Evolutionary conservation across 2,888 invertebrate genomes (phyloP), one percentile per base, ranked within the genome.

Genomic region (Ellobium chinense): DNA sequence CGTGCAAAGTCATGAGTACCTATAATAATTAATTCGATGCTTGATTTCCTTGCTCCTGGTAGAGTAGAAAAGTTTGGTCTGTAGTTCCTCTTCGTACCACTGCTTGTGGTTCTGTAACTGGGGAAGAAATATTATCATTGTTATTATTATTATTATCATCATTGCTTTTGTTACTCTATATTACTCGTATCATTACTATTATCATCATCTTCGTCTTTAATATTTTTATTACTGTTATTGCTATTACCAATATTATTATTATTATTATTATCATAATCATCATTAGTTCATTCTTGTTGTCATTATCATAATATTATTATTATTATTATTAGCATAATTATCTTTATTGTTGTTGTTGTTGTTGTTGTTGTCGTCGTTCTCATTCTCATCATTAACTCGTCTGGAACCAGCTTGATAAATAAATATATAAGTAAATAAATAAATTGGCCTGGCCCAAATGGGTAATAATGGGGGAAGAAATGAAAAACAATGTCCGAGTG

Each of bases 31-130:
- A 24, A 79, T 58, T n/a, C 60, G 63, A 39, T 80, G 31, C 34
- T 80, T 73, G 14, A 80, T 74, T 36, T 80, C 80, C 58, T 80
- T 80, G 34, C 74, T 68, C 36, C 80, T 34, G 29, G 80, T 72
- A 0, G 74, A 80, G n/a, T 74, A 74, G 56, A 80, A 80, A 14
- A 80, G 60, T 39, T 80, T 80, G 31, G 80, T 80, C 27, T 80
- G 80, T 21, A 75, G 66, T 46, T 80, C 75, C 46, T 80, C 80
- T 27, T 80, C 80, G 36, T 80, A 75, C 80, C 80, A 80, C 27
- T 46, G 34, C 29, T 69, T 80, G 24, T 80, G 69, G 21, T 75
- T 74, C 27, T 68, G 74, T 12, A 80, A 29, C 80, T 80, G 66
- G n/a, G 12, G n/a, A 7, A 60, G n/a, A 24, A 5, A 27, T n/a